These are phyloP conservation scores for Lota lota DNA, from an alignment of 2,113 vertebrate genomes.

Conservation along the genomic window DNA sequence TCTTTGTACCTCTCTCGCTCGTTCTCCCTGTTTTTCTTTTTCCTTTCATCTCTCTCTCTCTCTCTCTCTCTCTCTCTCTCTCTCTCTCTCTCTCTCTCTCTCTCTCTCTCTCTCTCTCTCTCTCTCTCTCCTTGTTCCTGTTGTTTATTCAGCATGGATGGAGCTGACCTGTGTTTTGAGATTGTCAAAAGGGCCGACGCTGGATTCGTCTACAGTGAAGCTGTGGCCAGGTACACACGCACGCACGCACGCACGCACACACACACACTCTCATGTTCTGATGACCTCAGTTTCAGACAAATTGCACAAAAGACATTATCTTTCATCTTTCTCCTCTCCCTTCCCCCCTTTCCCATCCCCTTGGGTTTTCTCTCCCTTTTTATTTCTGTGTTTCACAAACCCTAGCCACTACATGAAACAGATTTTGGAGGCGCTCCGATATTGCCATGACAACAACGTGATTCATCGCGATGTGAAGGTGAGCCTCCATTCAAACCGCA, in stretches of 20 bases:
- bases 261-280: neutral
- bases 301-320: neutral
- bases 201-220: slow-evolving; percentile 92
- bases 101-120: neutral
- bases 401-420: slow-evolving; percentile 98
- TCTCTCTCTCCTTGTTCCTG: neutral
- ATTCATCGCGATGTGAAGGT: slow-evolving; percentile 99
- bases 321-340: neutral
- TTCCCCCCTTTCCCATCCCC: neutral
- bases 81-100: neutral
- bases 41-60: neutral
- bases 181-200: slow-evolving; percentile 91
- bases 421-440: slow-evolving; percentile 95
- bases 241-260: neutral
- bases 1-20: neutral
- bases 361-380: no score
- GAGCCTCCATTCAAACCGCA: neutral
- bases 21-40: neutral
- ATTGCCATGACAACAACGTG: slow-evolving; percentile 99
- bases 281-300: neutral
- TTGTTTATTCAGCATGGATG: slow-evolving; percentile 81
- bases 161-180: slow-evolving; percentile 91
- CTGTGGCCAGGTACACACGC: slow-evolving; percentile 83
- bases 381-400: neutral
- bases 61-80: slow-evolving; percentile 1